A percentile compares a stretch with the other conserved stretches of the same genome.
These are phyloP conservation scores for Emys orbicularis DNA, from an alignment of 2,797 vertebrate species.

Conservation along the genomic window DNA sequence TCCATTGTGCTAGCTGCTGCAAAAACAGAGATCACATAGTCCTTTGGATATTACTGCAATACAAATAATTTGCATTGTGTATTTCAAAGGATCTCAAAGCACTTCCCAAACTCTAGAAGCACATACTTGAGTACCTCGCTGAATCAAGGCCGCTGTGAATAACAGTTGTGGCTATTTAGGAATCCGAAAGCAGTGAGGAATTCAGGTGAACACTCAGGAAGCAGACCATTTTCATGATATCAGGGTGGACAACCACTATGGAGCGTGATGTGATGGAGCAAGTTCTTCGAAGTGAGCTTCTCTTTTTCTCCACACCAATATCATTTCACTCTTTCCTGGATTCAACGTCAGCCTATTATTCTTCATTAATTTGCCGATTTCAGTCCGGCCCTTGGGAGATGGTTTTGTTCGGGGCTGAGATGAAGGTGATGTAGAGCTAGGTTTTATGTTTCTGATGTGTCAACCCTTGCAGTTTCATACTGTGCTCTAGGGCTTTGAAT, in stretches of 20 bases:
- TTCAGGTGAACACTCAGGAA: fast-evolving
- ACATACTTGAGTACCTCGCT: too few relatives aligned
- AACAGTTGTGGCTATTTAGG: too few relatives aligned
- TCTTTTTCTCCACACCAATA: neutral
- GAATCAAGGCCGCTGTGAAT: too few relatives aligned
- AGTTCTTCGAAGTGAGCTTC: neutral
- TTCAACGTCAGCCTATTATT: neutral
- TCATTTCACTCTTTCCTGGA: neutral
- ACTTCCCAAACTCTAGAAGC: too few relatives aligned
- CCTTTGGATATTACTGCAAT: neutral
- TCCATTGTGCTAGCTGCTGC: too few relatives aligned
- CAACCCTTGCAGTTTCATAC: fast-evolving
- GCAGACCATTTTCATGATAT: neutral
- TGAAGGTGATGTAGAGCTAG: neutral
- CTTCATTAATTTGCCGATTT: neutral
- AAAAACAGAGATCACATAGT: too few relatives aligned
- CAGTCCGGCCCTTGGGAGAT: neutral
- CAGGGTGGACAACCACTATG: fast-evolving
- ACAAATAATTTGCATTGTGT: neutral
- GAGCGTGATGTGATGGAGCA: neutral
- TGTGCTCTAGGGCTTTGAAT: neutral
- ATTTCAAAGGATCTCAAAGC: too few relatives aligned
- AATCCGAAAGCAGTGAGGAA: neutral
- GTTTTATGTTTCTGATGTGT: neutral
- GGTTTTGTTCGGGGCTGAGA: neutral